A percentile compares a stretch with the other conserved stretches of the same genome.
phyloP scores from a whole-genome alignment of 2,797 vertebrate species.

The Catharus ustulatus region DNA sequence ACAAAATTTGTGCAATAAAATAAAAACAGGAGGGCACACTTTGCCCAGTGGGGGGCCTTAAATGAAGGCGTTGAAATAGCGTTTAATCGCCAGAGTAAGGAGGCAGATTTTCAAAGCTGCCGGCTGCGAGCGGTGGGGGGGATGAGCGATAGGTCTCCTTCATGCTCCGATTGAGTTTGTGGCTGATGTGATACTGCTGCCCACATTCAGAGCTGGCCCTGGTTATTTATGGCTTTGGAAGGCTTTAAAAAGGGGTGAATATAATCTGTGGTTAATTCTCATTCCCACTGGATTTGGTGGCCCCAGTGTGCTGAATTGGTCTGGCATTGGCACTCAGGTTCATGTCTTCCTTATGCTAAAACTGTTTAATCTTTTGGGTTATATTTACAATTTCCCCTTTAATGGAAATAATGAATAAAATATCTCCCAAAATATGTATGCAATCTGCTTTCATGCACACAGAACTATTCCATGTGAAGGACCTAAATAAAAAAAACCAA shows the following conservation, averaged over 20 bases:
- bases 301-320: accelerated
- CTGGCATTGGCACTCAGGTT: background rate
- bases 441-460: background rate
- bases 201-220: background rate
- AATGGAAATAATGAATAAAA: background rate
- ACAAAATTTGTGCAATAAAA: slow-evolving; percentile 34
- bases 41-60: background rate
- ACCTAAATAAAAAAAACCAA: background rate
- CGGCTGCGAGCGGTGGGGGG: background rate
- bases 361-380: background rate
- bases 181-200: background rate
- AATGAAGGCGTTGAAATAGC: background rate
- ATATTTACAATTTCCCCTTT: background rate
- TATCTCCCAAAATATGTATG: background rate
- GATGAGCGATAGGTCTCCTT: background rate
- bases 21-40: slow-evolving; percentile 22
- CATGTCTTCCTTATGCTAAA: background rate
- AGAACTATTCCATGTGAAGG: background rate
- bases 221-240: slow-evolving; percentile 1
- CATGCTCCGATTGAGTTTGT: background rate
- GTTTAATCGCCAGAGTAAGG: slow-evolving; percentile 44
- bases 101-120: slow-evolving; percentile 28
- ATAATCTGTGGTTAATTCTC: background rate
- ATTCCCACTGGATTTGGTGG: background rate
- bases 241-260: background rate